phyloP scores from a whole-genome alignment of 2,888 invertebrate genomes.

The Watsonalla cultraria region DNA sequence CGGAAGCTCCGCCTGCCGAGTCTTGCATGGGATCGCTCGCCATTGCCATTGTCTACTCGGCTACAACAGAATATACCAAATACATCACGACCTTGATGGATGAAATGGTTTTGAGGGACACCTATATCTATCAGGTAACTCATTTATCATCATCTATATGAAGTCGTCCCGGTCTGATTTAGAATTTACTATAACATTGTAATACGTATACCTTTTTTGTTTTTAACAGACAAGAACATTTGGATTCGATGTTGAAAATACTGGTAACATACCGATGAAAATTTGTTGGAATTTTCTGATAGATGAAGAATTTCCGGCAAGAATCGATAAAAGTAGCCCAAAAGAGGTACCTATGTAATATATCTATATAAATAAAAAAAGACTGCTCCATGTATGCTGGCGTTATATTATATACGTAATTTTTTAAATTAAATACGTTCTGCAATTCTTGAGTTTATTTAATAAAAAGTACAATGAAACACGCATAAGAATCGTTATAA shows the following conservation, averaged over 20 bases:
- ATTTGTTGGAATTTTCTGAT: constrained; percentile 58
- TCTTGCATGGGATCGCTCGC: constrained; percentile 35
- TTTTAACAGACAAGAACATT: constrained; percentile 46
- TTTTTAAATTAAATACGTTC: too few relatives aligned
- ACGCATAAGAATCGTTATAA: background rate
- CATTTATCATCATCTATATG: too few relatives aligned
- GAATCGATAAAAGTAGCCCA: constrained; percentile 42
- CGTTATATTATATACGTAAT: too few relatives aligned
- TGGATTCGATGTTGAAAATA: constrained; percentile 52
- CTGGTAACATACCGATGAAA: constrained; percentile 61
- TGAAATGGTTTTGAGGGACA: constrained; percentile 68
- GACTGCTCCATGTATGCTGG: too few relatives aligned
- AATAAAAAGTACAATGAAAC: too few relatives aligned
- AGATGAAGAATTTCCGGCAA: constrained; percentile 61
- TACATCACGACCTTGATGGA: constrained; percentile 63
- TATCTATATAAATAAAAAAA: background rate
- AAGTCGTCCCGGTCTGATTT: background rate
- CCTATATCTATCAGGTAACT: constrained; percentile 77
- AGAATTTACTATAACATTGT: constrained; percentile 2
- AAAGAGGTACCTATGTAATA: constrained; percentile 21
- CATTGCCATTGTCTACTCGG: constrained; percentile 71
- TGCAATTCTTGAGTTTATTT: too few relatives aligned
- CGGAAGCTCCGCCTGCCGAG: constrained; percentile 30
- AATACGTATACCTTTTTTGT: background rate
- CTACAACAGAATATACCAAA: constrained; percentile 71